Evolutionary conservation across 2,797 vertebrate genomes (phyloP).

Genomic region (Acridotheres tristis): DNA sequence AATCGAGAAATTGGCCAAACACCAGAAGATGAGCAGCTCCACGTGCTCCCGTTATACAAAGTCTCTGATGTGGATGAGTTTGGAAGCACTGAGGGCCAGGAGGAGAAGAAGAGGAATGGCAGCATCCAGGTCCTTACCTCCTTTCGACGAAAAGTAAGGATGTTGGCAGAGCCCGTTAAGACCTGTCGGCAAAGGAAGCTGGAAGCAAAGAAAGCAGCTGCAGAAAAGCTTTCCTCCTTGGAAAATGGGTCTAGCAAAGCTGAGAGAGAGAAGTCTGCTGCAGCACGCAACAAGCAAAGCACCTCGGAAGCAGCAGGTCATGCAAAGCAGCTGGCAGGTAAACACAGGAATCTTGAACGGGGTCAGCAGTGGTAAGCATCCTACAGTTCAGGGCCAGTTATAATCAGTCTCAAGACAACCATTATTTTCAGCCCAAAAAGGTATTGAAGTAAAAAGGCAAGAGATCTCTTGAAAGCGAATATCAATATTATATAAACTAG

Average conservation of each 20-base stretch:
- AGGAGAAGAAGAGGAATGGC: conserved; percentile 90
- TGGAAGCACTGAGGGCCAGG: conserved; percentile 90
- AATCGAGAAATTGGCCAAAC: conserved; percentile 91
- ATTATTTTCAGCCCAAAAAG: neutral
- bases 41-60: conserved; percentile 95
- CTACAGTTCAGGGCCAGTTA: neutral
- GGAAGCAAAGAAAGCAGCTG: conserved; percentile 90
- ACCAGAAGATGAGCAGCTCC: conserved; percentile 96
- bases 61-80: conserved; percentile 92
- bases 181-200: conserved; percentile 94
- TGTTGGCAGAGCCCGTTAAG: conserved; percentile 93
- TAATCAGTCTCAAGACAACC: neutral
- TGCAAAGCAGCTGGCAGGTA: conserved; percentile 79
- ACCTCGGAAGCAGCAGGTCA: conserved; percentile 74
- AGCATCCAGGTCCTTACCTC: conserved; percentile 92
- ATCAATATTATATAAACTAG: neutral
- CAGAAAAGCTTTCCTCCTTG: conserved; percentile 86
- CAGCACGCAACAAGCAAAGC: conserved; percentile 83
- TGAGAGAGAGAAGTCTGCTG: conserved; percentile 82
- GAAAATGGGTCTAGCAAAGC: conserved; percentile 81
- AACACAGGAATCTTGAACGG: neutral
- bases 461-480: neutral
- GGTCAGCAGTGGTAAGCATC: neutral
- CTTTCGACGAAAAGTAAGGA: conserved; percentile 92
- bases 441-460: neutral